Percentiles rank a stretch among this genome's conserved stretches.
Conservation (phyloP, 2,797 vertebrate species). For the Peromyscus eremicus region DNA sequence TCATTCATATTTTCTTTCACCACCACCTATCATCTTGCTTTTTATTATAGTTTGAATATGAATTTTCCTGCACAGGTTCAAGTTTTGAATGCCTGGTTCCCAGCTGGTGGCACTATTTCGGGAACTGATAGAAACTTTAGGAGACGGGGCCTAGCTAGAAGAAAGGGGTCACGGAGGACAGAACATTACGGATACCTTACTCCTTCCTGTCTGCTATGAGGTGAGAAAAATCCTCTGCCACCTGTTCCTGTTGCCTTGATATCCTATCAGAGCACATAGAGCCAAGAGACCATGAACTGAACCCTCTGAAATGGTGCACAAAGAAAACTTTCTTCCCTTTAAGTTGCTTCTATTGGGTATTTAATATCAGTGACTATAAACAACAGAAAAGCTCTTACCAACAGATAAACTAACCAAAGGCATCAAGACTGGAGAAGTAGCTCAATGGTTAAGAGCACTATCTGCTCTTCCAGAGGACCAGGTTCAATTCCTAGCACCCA, state of each 20-base stretch:
- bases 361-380: not conserved
- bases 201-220: not conserved
- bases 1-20: not conserved
- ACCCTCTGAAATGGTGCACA: not conserved
- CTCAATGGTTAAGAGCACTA: not conserved
- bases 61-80: not conserved
- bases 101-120: not conserved
- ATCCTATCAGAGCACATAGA: not conserved
- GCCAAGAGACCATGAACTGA: not conserved
- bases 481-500: not conserved
- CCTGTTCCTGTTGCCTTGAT: not conserved
- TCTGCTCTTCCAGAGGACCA: not conserved
- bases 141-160: not conserved
- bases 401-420: not conserved
- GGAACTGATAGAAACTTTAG: conserved; percentile 12
- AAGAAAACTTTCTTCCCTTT: not conserved
- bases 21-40: not conserved
- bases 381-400: not conserved
- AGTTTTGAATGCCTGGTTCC: not conserved
- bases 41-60: not conserved
- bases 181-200: not conserved
- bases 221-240: not conserved
- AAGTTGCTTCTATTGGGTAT: not conserved
- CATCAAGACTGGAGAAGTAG: not conserved
- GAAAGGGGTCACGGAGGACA: not conserved